phyloP scores from a whole-genome alignment of 2,888 invertebrate genomes.

The Hemaris fuciformis region DNA sequence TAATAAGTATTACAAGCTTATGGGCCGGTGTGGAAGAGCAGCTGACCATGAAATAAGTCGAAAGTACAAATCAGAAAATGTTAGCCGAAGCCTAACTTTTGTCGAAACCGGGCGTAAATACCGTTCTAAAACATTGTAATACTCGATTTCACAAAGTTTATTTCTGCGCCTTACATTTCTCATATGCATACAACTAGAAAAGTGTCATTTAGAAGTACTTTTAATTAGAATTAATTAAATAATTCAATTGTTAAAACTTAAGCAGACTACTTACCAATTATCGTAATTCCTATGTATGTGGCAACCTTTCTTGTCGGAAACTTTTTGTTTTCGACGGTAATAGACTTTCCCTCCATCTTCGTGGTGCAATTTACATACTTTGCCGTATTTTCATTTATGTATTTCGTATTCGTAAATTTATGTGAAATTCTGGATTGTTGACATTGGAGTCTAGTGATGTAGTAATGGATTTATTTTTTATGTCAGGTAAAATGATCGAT shows the following conservation, averaged over 20 bases:
- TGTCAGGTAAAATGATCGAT: too few species aligned
- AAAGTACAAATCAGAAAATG: too few species aligned
- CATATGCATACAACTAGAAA: background rate
- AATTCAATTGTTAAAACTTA: background rate
- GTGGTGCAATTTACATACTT: slow-evolving; percentile 11
- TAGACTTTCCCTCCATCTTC: slow-evolving; percentile 17
- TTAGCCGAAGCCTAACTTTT: too few species aligned
- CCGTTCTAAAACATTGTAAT: too few species aligned
- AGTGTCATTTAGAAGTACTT: background rate
- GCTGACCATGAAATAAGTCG: too few species aligned
- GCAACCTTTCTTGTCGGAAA: slow-evolving; percentile 25
- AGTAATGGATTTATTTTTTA: too few species aligned
- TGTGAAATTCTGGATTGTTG: slow-evolving; percentile 2
- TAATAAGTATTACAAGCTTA: too few species aligned
- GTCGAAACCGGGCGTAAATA: too few species aligned
- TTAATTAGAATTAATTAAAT: background rate
- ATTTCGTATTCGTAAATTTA: background rate
- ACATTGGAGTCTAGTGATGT: slow-evolving; percentile 2
- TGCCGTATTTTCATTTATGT: background rate
- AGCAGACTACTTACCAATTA: slow-evolving; percentile 29
- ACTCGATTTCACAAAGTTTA: too few species aligned
- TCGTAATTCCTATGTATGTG: slow-evolving; percentile 25
- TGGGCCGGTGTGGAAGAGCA: too few species aligned
- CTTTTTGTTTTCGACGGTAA: slow-evolving; percentile 13
- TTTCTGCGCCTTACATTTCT: too few species aligned